phyloP scores from a whole-genome alignment of 2,113 vertebrate species.

The Perca schrenkii region DNA sequence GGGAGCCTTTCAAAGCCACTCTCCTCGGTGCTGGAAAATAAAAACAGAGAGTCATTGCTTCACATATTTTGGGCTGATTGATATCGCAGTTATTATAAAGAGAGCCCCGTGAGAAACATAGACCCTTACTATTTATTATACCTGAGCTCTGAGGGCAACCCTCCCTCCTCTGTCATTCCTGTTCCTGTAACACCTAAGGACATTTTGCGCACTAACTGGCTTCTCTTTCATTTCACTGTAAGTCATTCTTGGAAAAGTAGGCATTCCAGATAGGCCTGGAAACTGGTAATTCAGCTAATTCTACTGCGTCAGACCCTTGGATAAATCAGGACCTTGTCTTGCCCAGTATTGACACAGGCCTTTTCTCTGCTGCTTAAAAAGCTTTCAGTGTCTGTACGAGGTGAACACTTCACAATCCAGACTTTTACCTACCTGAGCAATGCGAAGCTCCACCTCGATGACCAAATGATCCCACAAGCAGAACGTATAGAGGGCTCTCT shows the following conservation, averaged over 20 bases:
- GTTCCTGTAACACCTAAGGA: neutral
- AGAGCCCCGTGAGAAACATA: slow-evolving; percentile 29
- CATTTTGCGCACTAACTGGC: neutral
- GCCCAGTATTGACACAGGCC: slow-evolving; percentile 66
- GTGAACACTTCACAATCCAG: slow-evolving; percentile 55
- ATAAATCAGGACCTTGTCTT: slow-evolving; percentile 71
- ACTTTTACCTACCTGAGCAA: slow-evolving; percentile 55
- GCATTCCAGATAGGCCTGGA: slow-evolving; percentile 38
- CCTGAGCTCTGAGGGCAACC: slow-evolving; percentile 14
- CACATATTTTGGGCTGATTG: slow-evolving; percentile 38
- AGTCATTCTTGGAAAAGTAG: slow-evolving; percentile 34
- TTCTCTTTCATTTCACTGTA: slow-evolving; percentile 43
- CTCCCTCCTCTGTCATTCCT: slow-evolving; percentile 11
- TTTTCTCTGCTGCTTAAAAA: slow-evolving; percentile 68
- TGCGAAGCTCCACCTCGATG: slow-evolving; percentile 27
- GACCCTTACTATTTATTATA: slow-evolving; percentile 26
- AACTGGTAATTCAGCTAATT: slow-evolving; percentile 38
- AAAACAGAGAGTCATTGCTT: slow-evolving; percentile 38
- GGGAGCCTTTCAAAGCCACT: slow-evolving; percentile 33
- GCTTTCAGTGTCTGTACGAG: slow-evolving; percentile 53
- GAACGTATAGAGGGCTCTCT: slow-evolving; percentile 62
- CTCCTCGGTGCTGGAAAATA: slow-evolving; percentile 34
- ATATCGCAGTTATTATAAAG: slow-evolving; percentile 48
- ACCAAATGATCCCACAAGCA: slow-evolving; percentile 48
- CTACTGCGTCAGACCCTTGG: slow-evolving; percentile 33